phyloP scores from a whole-genome alignment of 2,888 invertebrate species.

The Limnephilus lunatus region DNA sequence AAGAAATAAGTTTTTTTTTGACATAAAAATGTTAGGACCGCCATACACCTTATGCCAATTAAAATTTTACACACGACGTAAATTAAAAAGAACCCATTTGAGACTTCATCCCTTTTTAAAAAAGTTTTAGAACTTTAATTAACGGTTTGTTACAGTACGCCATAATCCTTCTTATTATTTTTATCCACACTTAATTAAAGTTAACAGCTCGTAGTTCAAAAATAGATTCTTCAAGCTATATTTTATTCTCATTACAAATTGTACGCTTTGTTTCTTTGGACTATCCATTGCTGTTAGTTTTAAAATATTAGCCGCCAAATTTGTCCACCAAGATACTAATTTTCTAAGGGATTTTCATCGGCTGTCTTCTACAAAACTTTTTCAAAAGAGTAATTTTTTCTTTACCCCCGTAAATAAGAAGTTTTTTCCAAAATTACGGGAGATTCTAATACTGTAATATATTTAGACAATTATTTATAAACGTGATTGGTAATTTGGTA shows the following conservation, averaged over 20 bases:
- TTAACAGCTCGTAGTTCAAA: neutral
- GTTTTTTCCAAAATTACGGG: too few species aligned
- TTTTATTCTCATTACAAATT: neutral
- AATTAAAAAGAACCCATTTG: too few species aligned
- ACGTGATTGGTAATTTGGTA: too few species aligned
- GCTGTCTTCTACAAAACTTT: neutral
- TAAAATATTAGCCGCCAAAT: neutral
- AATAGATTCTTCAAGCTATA: neutral
- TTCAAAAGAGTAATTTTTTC: neutral
- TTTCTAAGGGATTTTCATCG: neutral
- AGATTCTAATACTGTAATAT: too few species aligned
- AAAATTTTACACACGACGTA: too few species aligned
- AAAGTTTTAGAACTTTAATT: neutral
- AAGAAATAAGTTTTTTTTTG: neutral
- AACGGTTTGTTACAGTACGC: neutral
- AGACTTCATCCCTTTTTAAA: neutral
- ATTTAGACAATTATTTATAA: too few species aligned
- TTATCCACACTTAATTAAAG: neutral
- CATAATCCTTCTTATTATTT: neutral
- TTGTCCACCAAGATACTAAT: neutral
- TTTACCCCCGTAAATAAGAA: neutral
- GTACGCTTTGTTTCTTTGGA: neutral
- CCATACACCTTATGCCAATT: neutral
- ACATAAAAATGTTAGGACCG: neutral
- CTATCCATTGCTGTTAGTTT: neutral